Conservation (phyloP, 2,888 invertebrate species). For the Pyrochroa serraticornis region DNA sequence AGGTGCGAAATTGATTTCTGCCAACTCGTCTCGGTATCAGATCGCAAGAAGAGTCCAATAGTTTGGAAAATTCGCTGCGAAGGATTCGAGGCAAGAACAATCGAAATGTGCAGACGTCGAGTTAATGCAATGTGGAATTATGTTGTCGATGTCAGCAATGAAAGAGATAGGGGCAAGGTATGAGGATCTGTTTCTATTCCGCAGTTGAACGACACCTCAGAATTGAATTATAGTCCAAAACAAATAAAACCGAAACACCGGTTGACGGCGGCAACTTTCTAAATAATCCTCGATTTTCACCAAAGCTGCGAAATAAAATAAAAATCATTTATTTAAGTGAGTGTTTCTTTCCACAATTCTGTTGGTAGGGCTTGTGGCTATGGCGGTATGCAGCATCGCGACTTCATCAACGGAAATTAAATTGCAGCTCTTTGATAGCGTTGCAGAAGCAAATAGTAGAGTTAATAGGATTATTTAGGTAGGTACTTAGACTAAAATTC, state of each 20-base stretch:
- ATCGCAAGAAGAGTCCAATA: too few relatives aligned
- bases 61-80: not conserved
- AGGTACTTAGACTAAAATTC: slow-evolving; percentile 15
- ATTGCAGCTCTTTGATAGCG: slow-evolving; percentile 11
- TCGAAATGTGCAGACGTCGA: slow-evolving; percentile 24
- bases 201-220: slow-evolving; percentile 11
- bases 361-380: not conserved
- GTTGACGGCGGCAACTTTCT: too few relatives aligned
- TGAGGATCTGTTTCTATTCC: slow-evolving; percentile 16
- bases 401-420: slow-evolving; percentile 11
- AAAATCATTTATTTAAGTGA: too few relatives aligned
- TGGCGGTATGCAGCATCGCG: not conserved
- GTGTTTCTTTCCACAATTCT: too few relatives aligned
- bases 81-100: slow-evolving; percentile 15
- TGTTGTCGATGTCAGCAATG: slow-evolving; percentile 26
- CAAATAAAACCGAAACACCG: not conserved
- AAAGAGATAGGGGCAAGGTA: slow-evolving; percentile 4
- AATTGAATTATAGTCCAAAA: slow-evolving; percentile 10
- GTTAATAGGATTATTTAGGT: slow-evolving; percentile 16
- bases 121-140: slow-evolving; percentile 26
- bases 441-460: slow-evolving; percentile 13
- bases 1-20: too few relatives aligned
- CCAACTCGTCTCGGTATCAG: too few relatives aligned
- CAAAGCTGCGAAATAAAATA: too few relatives aligned
- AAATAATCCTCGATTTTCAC: too few relatives aligned